Base-by-base conservation (phyloP, 2,888 invertebrate genomes). In the Sphecodes monilicornis region DNA sequence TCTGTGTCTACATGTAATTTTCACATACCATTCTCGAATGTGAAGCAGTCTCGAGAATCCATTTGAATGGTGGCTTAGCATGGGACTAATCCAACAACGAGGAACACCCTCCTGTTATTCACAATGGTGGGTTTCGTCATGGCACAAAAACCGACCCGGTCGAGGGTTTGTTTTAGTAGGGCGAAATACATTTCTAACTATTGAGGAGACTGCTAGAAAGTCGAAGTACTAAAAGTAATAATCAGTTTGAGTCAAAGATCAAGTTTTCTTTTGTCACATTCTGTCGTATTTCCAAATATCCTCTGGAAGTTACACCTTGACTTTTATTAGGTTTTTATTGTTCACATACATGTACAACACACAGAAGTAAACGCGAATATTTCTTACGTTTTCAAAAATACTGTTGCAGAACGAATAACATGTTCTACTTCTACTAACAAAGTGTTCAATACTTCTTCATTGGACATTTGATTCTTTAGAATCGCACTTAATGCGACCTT, bases 101-200 rank as follows among this genome's bases (percentile, higher is more conserved):
- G 86, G 88, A 87, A 84, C 89, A 85, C 82, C 85, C 73, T 77
- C 72, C 81, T 81, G 77, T 80, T 80, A 82, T 85, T 82, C 85
- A 88, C 64, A 41, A 76, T 85, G 88, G 86, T 90, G 84, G 86
- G 85, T 32, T 83, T 60, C 50, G 54, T 36, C 26, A n/a, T 77
- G 11, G 86, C 86, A 86, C 87, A 87, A 88, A 86, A 86, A 84
- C 69, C 82, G 89, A 84, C 77, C 82, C 78, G 41, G 86, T 76
- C 74, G 74, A 39, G 85, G 87, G 90, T 91, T 92, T 92, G 89
- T 90, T 90, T 92, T 89, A 91, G 88, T 92, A 93, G 92, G 92
- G 92, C 91, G 90, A 88, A 92, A 92, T 90, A 78, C 84, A 89
- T 85, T 84, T 80, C 71, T 83, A 78, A 74, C 77, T 84, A 78